A percentile compares a stretch with the other conserved stretches of the same genome.
phyloP scores from a whole-genome alignment of 2,113 vertebrate species.

The Calidris pygmaea region DNA sequence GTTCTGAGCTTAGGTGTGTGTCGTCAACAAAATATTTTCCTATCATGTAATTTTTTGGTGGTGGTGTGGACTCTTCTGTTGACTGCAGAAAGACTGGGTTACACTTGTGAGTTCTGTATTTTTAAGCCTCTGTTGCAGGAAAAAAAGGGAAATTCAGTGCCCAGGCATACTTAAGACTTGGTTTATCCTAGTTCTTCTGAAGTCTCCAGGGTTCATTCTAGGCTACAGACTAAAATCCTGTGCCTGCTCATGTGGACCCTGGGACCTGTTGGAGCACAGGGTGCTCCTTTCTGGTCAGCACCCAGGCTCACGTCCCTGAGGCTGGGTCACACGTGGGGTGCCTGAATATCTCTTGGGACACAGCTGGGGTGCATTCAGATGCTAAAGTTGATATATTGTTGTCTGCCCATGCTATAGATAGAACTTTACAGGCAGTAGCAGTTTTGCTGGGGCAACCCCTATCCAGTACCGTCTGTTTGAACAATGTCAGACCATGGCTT shows the following conservation, averaged over 20 bases:
- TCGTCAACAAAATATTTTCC: background rate
- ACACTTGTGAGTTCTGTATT: background rate
- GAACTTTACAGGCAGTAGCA: background rate
- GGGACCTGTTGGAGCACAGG: background rate
- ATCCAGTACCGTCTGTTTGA: background rate
- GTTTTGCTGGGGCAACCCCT: background rate
- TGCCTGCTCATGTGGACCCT: background rate
- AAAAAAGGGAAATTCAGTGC: background rate
- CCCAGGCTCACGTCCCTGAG: background rate
- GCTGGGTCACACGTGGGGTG: rapidly evolving
- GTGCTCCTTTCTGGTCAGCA: background rate
- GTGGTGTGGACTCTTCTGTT: background rate
- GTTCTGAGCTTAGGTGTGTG: background rate
- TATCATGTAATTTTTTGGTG: background rate
- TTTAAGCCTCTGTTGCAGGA: background rate
- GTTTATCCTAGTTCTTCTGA: background rate
- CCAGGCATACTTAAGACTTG: background rate
- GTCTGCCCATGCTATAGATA: background rate
- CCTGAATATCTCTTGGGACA: background rate
- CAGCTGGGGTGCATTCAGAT: background rate
- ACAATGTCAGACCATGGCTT: background rate
- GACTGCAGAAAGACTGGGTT: background rate
- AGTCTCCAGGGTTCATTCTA: background rate
- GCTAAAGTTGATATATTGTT: background rate
- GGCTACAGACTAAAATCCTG: background rate